Evolutionary conservation across 1,140 invertebrate species (phyloP).

Genomic region (Apis florea): DNA sequence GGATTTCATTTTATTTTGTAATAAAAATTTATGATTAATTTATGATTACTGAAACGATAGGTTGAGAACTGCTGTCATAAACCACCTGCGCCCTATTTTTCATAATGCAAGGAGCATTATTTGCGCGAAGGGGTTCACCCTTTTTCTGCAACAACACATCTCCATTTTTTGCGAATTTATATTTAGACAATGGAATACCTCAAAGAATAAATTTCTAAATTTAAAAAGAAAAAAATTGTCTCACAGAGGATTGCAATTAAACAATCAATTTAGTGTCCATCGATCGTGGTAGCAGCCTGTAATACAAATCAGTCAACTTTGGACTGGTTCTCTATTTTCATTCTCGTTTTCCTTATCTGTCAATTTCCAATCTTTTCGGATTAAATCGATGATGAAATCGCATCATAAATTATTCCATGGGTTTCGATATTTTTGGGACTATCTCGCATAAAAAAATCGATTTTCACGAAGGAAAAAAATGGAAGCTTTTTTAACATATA

Average conservation of each 20-base stretch:
- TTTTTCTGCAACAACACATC: not conserved
- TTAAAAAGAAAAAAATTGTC: not conserved
- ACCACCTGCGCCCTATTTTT: slow-evolving; percentile 19
- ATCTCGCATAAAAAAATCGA: not conserved
- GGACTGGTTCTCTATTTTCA: slow-evolving; percentile 2
- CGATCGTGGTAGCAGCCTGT: not conserved
- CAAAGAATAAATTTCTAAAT: not conserved
- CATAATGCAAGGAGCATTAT: slow-evolving; percentile 15
- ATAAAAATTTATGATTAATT: not conserved
- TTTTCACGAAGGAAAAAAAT: not conserved
- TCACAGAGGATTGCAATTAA: not conserved
- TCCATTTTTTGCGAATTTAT: slow-evolving; percentile 3
- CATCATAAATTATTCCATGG: slow-evolving; percentile 27
- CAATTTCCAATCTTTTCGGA: not conserved
- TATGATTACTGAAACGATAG: not conserved
- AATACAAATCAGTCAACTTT: not conserved
- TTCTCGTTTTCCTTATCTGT: not conserved
- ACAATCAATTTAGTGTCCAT: not conserved
- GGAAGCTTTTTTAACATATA: not conserved
- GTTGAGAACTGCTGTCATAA: not conserved
- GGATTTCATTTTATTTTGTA: too few relatives aligned
- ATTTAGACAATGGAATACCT: not conserved
- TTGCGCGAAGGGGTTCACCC: not conserved
- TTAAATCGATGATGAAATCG: not conserved
- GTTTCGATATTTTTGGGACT: slow-evolving; percentile 6